phyloP scores from a whole-genome alignment of 1,140 invertebrate species.

The Archivesica marissinica region DNA sequence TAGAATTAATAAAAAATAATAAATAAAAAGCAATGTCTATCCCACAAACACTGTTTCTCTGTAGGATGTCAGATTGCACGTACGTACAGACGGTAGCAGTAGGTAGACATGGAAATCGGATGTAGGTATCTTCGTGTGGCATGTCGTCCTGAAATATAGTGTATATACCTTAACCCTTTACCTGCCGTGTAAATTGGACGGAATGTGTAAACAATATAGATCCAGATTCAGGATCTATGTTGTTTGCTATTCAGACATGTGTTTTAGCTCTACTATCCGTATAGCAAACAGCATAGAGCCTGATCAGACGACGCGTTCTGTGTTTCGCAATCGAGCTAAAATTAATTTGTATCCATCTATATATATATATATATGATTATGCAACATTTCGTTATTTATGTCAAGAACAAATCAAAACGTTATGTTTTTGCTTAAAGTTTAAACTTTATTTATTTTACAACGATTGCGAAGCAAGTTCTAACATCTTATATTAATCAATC shows the following conservation, averaged over 20 bases:
- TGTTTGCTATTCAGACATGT: background rate
- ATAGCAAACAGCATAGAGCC: background rate
- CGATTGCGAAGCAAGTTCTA: too few relatives aligned
- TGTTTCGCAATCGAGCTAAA: too few relatives aligned
- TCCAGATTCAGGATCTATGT: background rate
- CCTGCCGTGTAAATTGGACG: background rate
- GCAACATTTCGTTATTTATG: too few relatives aligned
- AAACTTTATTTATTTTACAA: too few relatives aligned
- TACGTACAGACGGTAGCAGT: constrained; percentile 3
- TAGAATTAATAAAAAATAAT: background rate
- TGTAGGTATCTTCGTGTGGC: background rate
- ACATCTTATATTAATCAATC: too few relatives aligned
- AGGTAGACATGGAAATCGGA: background rate
- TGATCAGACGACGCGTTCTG: too few relatives aligned
- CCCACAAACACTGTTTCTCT: background rate
- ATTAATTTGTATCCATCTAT: too few relatives aligned
- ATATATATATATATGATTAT: too few relatives aligned
- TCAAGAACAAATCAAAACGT: too few relatives aligned
- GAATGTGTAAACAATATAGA: background rate
- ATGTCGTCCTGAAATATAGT: background rate
- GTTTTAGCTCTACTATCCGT: background rate
- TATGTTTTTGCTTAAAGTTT: too few relatives aligned
- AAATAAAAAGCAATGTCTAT: background rate
- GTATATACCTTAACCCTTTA: background rate
- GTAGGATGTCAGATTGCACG: background rate